Conservation (phyloP, 2,888 invertebrate genomes). For the Spisula solida region DNA sequence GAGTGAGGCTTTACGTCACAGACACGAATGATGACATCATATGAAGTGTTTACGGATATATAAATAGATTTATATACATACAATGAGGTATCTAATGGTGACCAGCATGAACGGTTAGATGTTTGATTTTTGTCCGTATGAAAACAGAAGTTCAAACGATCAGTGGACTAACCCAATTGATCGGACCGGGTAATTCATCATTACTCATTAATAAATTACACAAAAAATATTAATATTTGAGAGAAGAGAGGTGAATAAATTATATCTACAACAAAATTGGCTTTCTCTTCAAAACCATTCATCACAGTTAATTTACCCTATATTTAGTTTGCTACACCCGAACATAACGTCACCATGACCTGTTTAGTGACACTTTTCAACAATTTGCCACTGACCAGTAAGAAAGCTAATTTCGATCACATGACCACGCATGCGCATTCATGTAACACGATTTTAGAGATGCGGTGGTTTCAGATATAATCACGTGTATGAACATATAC, state of each 20-base stretch:
- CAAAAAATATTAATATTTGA: slow-evolving; percentile 3
- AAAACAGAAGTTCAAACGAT: not conserved
- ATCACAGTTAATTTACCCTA: slow-evolving; percentile 54
- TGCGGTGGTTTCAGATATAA: slow-evolving; percentile 5
- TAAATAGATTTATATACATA: slow-evolving; percentile 42
- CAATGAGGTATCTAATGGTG: slow-evolving; percentile 46
- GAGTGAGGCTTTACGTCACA: not conserved
- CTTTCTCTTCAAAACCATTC: slow-evolving; percentile 9
- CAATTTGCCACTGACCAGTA: not conserved
- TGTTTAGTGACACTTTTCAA: slow-evolving; percentile 13
- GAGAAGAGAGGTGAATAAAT: slow-evolving; percentile 42
- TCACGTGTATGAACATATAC: not conserved
- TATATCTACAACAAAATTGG: slow-evolving; percentile 49
- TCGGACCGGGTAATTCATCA: not conserved
- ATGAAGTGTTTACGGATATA: slow-evolving; percentile 22
- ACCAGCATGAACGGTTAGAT: not conserved
- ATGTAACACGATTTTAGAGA: not conserved
- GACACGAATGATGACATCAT: slow-evolving; percentile 23
- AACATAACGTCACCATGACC: slow-evolving; percentile 3
- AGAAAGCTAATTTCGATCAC: not conserved
- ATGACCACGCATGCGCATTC: not conserved
- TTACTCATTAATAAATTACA: not conserved
- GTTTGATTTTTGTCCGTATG: not conserved
- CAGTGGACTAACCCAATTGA: not conserved
- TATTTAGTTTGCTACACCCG: not conserved